Evolutionary conservation across 2,888 invertebrate genomes (phyloP), one percentile per base, ranked within the genome.

Genomic region (Liposcelis brunnea): DNA sequence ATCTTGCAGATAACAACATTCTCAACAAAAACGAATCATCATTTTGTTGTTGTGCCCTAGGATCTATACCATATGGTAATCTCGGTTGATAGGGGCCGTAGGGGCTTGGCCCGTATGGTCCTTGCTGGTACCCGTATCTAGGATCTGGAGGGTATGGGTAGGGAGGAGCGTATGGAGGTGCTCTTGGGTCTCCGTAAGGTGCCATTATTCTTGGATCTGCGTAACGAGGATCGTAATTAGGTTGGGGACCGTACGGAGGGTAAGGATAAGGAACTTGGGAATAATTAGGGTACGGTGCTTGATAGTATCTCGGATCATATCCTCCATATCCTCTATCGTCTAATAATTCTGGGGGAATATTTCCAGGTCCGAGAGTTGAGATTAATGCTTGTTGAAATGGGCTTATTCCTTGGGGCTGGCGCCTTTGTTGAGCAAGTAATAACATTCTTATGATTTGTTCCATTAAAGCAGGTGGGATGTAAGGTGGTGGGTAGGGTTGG

Each of bases 191-290:
- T 19, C 18, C 18, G 11, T 40, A 40, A 10, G 26, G 26, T 26
- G 26, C 4, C 26, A 15, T 35, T n/a, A n/a, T n/a, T n/a, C n/a
- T n/a, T n/a, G n/a, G n/a, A n/a, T n/a, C n/a, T 16, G 5, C 6
- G 40, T 40, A 40, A n/a, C 40, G 40, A 19, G 40, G 40, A 19
- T 40, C 40, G 19, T 40, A 40, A 40, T 19, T 40, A 6, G 12
- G 40, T 16, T 21, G 4, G 26, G 26, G 26, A 8, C 4, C 5
- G 26, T 26, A 26, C 4, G 26, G 26, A 4, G 26, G 26, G 8
- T 26, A 26, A 4, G 26, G 26, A 8, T 26, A 26, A 26, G 26
- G 26, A 26, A 26, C 26, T 26, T 26, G 26, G 4, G 26, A 26
- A 26, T 26, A 26, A 26, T 26, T 26, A 26, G 26, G 26, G 26